Base-by-base conservation (phyloP, 2,113 vertebrate species). In the Oncorhynchus keta region DNA sequence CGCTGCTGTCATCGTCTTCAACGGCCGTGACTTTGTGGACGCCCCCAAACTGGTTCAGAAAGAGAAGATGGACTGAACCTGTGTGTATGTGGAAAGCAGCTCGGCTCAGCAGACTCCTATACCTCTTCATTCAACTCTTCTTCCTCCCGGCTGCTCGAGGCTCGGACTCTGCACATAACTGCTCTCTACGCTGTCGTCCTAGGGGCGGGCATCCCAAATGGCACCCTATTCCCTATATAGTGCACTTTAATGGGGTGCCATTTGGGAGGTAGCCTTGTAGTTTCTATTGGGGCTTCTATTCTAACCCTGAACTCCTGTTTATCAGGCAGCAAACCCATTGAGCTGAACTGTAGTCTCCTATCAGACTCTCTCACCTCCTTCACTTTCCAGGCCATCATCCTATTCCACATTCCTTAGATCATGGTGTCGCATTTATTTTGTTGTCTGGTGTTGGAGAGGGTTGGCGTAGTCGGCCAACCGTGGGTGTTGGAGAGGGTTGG, bases 31-130 rank as follows among this genome's bases (percentile, higher is more conserved):
- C 91, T 99, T 99, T 89, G 98, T 99, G 26, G 97, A 99, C 75
- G 94, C 96, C 2, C 98, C 97, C 68, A 97, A 95, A 86, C 89
- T 99, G 83, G 98, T 99, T 82, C 97, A 99, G 90, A 99, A 99
- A 77, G 97, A 99, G 91, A 99, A 99, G 95, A 95, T 98, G 95
- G 98, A 99, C 94, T 99, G 94, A 99, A 93, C 32, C 32, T 91
- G 85, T 93, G 92, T 93, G 88, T 91, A 83, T 94, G 94, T 94
- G 93, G 90, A 93, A 94, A 95, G 92, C 92, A 86, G 92, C 92
- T 94, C 75, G 85, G 92, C 85, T 83, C 78, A 35, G 89, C 92
- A 85, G 90, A 91, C 85, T 91, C 93, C 83, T 81, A 88, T 66
- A 81, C 79, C 76, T 81, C 75, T 39, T 57, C 3, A 7, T 76